phyloP scores from a whole-genome alignment of 2,888 invertebrate species.

The Eucera pruinosa region DNA sequence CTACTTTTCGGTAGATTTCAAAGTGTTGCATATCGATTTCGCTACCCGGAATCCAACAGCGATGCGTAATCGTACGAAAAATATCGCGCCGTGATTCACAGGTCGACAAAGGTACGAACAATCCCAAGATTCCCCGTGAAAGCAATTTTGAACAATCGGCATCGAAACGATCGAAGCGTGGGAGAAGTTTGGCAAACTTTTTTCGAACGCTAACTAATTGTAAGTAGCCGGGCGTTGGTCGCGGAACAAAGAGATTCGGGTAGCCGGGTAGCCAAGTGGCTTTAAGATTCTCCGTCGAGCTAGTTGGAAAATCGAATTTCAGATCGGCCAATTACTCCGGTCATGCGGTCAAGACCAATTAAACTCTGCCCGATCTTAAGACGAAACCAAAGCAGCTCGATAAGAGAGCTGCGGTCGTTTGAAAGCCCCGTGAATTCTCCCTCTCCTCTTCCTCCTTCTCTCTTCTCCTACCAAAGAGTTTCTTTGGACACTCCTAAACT shows the following conservation, averaged over 20 bases:
- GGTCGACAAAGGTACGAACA: too few relatives aligned
- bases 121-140: too few relatives aligned
- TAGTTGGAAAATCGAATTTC: constrained; percentile 39
- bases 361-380: constrained; percentile 62
- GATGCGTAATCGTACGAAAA: too few relatives aligned
- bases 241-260: constrained; percentile 50
- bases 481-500: constrained; percentile 47
- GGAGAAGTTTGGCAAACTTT: constrained; percentile 37
- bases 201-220: constrained; percentile 7
- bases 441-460: too few relatives aligned
- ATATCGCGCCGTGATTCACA: too few relatives aligned
- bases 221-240: not conserved
- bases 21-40: too few relatives aligned
- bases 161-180: too few relatives aligned
- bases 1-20: too few relatives aligned
- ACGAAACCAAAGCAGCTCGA: constrained; percentile 12
- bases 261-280: constrained; percentile 54
- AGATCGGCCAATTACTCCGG: constrained; percentile 73
- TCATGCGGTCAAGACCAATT: constrained; percentile 76
- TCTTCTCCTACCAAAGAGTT: constrained; percentile 48
- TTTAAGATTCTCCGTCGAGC: constrained; percentile 23
- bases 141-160: not conserved
- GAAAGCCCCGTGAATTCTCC: constrained; percentile 53
- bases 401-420: constrained; percentile 38
- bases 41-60: too few relatives aligned